Evolutionary conservation across 1,140 invertebrate genomes (phyloP).

Genomic region (Dendroctonus valens): DNA sequence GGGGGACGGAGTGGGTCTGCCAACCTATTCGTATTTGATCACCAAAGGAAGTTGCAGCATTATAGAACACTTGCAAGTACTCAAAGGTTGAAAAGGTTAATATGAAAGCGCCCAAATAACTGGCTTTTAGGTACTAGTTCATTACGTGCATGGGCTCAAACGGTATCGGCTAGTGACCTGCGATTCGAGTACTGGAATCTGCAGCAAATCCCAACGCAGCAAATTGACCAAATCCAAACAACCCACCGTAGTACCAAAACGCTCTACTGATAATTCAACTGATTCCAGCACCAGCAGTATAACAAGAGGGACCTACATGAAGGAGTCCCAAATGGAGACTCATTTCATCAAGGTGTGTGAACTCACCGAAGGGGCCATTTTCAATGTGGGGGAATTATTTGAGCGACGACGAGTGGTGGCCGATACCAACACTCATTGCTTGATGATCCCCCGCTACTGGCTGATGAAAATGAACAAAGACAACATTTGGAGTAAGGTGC

Average conservation of each 20-base stretch:
- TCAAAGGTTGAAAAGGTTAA: not conserved
- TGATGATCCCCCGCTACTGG: conserved; percentile 63
- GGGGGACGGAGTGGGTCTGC: conserved; percentile 61
- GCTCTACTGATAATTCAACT: too few relatives aligned
- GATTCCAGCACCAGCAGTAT: too few relatives aligned
- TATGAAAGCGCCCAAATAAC: conserved; percentile 3
- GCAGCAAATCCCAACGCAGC: too few relatives aligned
- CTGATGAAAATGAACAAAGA: conserved; percentile 60
- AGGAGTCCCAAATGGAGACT: conserved; percentile 12
- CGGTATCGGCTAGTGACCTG: not conserved
- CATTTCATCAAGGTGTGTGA: conserved; percentile 33
- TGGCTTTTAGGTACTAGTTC: conserved; percentile 1
- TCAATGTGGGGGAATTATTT: conserved; percentile 61
- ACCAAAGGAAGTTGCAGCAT: conserved; percentile 61
- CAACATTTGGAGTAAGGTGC: conserved; percentile 63
- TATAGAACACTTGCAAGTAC: conserved; percentile 59
- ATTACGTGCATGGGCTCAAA: conserved; percentile 5
- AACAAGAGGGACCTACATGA: too few relatives aligned
- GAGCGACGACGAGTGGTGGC: conserved; percentile 60
- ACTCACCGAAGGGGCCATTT: conserved; percentile 45
- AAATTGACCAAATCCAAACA: too few relatives aligned
- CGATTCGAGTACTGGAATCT: not conserved
- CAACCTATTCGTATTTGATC: conserved; percentile 64
- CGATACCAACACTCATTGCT: conserved; percentile 55
- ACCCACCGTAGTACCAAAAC: too few relatives aligned